Conservation (phyloP, 2,888 invertebrate genomes). For the Dusona sp. region DNA sequence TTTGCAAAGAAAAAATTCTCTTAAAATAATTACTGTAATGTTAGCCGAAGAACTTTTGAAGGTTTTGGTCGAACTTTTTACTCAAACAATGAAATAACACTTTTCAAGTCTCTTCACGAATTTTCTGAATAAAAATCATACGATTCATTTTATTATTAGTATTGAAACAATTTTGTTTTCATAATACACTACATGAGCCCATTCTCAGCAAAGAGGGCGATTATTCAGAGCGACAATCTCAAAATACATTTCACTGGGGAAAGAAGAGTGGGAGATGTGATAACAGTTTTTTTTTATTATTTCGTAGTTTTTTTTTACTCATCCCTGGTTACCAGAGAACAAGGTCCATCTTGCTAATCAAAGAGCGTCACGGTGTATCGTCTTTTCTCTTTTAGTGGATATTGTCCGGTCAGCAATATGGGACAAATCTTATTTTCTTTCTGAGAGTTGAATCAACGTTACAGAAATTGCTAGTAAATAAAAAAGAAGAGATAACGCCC, state of each 20-base stretch:
- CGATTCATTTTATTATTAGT: neutral
- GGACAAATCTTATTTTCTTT: conserved; percentile 20
- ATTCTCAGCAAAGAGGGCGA: conserved; percentile 10
- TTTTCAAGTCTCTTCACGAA: neutral
- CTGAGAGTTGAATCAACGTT: neutral
- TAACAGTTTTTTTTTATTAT: conserved; percentile 50
- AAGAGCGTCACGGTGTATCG: neutral
- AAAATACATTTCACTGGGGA: conserved; percentile 24
- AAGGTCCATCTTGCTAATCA: conserved; percentile 55
- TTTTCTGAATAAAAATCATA: neutral
- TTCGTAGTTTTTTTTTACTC: conserved; percentile 32
- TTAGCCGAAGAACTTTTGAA: too few relatives aligned
- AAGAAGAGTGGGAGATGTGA: conserved; percentile 31
- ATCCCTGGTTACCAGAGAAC: conserved; percentile 51
- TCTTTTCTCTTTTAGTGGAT: conserved; percentile 1
- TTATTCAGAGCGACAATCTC: conserved; percentile 35
- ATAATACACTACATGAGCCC: conserved; percentile 5
- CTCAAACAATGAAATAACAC: neutral
- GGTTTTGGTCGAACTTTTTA: too few relatives aligned
- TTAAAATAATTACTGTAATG: too few relatives aligned
- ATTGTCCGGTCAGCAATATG: neutral
- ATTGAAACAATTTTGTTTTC: conserved; percentile 1
- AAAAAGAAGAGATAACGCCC: neutral
- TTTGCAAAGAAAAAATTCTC: too few relatives aligned
- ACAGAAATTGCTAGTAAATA: neutral